phyloP scores from a whole-genome alignment of 2,888 invertebrate species.

The Macaria notata region DNA sequence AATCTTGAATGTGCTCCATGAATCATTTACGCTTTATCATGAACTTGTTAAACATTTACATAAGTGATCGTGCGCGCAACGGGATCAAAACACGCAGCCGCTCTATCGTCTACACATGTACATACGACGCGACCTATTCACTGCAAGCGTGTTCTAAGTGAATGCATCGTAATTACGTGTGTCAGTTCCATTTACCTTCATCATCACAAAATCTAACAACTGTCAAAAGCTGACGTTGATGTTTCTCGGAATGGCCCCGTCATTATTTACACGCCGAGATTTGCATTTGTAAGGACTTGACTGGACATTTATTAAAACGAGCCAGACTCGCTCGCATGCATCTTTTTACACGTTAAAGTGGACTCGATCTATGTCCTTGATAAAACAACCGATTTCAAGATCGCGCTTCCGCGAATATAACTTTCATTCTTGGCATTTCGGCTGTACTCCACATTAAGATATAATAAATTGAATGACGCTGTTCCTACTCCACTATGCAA shows the following conservation, averaged over 20 bases:
- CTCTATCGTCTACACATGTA: constrained; percentile 16
- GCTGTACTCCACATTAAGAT: constrained; percentile 26
- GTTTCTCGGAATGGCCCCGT: constrained; percentile 35
- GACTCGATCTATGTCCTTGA: constrained; percentile 30
- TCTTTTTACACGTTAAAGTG: constrained; percentile 6
- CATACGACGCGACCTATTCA: not conserved
- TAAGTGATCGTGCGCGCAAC: constrained; percentile 23
- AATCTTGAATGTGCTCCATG: constrained; percentile 24
- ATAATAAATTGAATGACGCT: constrained; percentile 28
- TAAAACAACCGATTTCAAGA: constrained; percentile 18
- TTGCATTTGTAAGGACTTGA: constrained; percentile 32
- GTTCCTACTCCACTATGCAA: constrained; percentile 27
- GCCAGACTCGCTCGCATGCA: constrained; percentile 8
- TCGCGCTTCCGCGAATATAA: constrained; percentile 35
- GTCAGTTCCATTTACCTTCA: constrained; percentile 46
- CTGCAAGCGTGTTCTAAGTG: constrained; percentile 23
- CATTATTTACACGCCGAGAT: constrained; percentile 34
- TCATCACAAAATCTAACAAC: constrained; percentile 44
- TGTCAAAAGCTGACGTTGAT: constrained; percentile 42
- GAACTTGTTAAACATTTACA: constrained; percentile 23
- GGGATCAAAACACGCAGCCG: constrained; percentile 25
- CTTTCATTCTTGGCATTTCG: constrained; percentile 36
- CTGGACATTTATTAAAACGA: constrained; percentile 21
- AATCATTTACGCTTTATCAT: constrained; percentile 20
- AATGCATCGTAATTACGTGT: constrained; percentile 36